Percentiles rank a stretch among this genome's conserved stretches.
These are phyloP conservation scores for Biston stratarius DNA, from an alignment of 2,888 invertebrate genomes.

Conservation along the genomic window DNA sequence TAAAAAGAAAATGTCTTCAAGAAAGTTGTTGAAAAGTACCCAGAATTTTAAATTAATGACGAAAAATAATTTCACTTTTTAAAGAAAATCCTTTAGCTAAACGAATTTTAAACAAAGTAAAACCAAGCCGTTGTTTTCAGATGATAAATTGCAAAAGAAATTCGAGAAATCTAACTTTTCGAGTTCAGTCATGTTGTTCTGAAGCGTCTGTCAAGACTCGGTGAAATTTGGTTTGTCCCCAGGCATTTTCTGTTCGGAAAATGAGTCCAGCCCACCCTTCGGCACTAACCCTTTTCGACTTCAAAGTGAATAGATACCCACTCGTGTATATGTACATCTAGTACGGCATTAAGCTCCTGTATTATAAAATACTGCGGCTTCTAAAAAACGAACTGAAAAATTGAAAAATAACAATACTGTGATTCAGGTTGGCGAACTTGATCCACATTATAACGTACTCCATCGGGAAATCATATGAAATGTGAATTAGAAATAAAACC, in stretches of 20 bases:
- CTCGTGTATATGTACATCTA: constrained; percentile 6
- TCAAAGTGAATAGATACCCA: constrained; percentile 30
- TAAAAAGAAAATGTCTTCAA: constrained; percentile 2
- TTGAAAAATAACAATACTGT: not conserved
- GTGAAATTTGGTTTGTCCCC: constrained; percentile 43
- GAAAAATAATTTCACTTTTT: constrained; percentile 23
- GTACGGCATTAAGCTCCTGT: not conserved
- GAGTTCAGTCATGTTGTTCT: constrained; percentile 43
- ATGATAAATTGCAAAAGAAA: constrained; percentile 49
- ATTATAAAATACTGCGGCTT: constrained; percentile 1
- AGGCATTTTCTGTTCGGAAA: constrained; percentile 36
- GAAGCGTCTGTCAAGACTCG: constrained; percentile 44
- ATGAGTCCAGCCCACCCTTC: constrained; percentile 33
- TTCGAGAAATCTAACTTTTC: constrained; percentile 40
- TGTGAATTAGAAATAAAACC: too few relatives aligned
- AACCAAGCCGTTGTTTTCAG: constrained; percentile 31
- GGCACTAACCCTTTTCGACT: constrained; percentile 34
- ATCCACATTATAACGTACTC: not conserved
- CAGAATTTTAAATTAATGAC: constrained; percentile 21
- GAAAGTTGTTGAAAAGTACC: constrained; percentile 10
- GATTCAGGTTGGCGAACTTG: not conserved
- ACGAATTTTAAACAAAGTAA: constrained; percentile 27
- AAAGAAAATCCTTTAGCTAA: constrained; percentile 24
- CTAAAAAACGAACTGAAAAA: not conserved
- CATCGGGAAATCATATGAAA: too few relatives aligned